These are phyloP conservation scores for Acronicta psi DNA, from an alignment of 2,888 invertebrate species.

Conservation along the genomic window DNA sequence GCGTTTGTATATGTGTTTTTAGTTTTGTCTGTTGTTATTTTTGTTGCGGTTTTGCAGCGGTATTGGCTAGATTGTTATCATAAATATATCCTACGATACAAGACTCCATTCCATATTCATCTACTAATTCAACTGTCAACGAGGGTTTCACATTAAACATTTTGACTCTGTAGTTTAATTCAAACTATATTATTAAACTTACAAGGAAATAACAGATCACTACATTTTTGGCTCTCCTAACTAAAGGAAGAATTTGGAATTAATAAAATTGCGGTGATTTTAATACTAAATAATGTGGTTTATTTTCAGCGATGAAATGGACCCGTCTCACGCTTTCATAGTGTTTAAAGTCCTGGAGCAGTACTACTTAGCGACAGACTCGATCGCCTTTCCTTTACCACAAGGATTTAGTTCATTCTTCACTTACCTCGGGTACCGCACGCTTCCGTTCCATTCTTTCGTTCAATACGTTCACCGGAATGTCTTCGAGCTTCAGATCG, in stretches of 20 bases:
- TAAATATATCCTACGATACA: not conserved
- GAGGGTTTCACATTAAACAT: too few relatives aligned
- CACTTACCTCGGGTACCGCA: conserved; percentile 95
- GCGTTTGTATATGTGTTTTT: conserved; percentile 13
- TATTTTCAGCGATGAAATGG: conserved; percentile 91
- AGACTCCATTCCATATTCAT: not conserved
- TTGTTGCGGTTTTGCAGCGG: conserved; percentile 25
- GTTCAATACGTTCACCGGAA: conserved; percentile 95
- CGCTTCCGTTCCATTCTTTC: conserved; percentile 93
- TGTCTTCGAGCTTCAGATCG: conserved; percentile 96
- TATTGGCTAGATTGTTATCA: not conserved
- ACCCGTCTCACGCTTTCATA: conserved; percentile 91
- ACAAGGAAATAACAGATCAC: too few relatives aligned
- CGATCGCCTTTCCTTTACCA: conserved; percentile 93
- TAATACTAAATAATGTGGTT: not conserved
- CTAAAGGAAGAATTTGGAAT: too few relatives aligned
- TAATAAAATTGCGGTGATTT: too few relatives aligned
- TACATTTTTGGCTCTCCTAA: too few relatives aligned
- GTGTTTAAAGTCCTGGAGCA: conserved; percentile 94
- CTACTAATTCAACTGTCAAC: not conserved
- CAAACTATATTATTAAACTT: too few relatives aligned
- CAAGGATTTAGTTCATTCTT: conserved; percentile 97
- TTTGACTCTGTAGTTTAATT: too few relatives aligned
- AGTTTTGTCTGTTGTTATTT: conserved; percentile 39
- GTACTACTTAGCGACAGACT: conserved; percentile 94